Percentiles rank a stretch among this genome's conserved stretches.
phyloP scores from a whole-genome alignment of 1,140 invertebrate species.

The Anadara kagoshimensis region DNA sequence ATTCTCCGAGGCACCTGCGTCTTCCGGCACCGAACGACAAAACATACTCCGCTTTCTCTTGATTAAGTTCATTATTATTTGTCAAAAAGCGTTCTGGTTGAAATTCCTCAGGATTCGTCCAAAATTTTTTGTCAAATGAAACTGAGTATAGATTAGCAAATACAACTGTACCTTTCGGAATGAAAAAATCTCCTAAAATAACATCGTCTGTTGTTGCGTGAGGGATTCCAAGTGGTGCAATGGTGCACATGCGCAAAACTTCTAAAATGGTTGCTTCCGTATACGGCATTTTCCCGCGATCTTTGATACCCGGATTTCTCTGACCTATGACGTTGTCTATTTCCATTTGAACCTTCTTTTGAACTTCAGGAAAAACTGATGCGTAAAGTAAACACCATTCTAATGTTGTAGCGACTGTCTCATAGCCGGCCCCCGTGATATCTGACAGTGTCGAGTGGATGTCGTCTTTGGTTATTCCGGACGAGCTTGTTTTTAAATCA shows the following conservation, averaged over 20 bases:
- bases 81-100: slow-evolving; percentile 84
- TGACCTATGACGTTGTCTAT: slow-evolving; percentile 34
- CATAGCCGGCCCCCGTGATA: slow-evolving; percentile 90
- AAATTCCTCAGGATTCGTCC: slow-evolving; percentile 82
- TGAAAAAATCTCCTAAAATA: slow-evolving; percentile 58
- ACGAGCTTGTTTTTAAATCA: background rate
- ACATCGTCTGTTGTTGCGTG: slow-evolving; percentile 51
- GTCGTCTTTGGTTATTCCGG: slow-evolving; percentile 9
- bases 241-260: slow-evolving; percentile 14
- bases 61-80: slow-evolving; percentile 78
- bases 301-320: background rate
- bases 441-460: slow-evolving; percentile 74
- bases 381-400: slow-evolving; percentile 65
- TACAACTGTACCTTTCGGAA: slow-evolving; percentile 66
- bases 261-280: slow-evolving; percentile 39
- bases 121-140: slow-evolving; percentile 73
- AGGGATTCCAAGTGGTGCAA: slow-evolving; percentile 68
- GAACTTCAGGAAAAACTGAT: slow-evolving; percentile 28
- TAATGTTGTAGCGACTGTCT: slow-evolving; percentile 88
- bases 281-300: slow-evolving; percentile 25
- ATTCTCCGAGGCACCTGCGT: slow-evolving; percentile 52
- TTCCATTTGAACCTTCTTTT: slow-evolving; percentile 31
- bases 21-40: slow-evolving; percentile 41
- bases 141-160: slow-evolving; percentile 64
- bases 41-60: slow-evolving; percentile 17